Evolutionary conservation across 2,888 invertebrate genomes (phyloP).

Genomic region (Nephrocerus scutellatus): DNA sequence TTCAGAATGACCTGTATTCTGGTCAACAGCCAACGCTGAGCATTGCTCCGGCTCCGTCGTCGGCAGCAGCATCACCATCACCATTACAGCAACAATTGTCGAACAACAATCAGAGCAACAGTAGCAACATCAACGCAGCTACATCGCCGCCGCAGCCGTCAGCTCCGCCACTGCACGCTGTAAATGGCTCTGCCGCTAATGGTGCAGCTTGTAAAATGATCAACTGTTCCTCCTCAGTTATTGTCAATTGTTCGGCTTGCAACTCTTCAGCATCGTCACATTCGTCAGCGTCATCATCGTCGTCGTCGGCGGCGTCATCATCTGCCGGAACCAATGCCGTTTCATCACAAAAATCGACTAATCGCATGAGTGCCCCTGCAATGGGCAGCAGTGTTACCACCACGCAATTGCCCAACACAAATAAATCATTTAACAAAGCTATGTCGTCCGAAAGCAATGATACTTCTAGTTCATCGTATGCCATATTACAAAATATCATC

Average conservation of each 20-base stretch:
- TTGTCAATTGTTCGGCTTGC: too few species aligned
- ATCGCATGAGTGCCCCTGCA: constrained; percentile 46
- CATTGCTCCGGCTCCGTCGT: constrained; percentile 7
- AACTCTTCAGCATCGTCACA: too few species aligned
- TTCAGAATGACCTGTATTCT: constrained; percentile 45
- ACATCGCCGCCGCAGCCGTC: constrained; percentile 32
- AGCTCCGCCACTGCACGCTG: constrained; percentile 37
- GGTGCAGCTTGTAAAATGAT: background rate
- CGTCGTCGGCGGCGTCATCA: constrained; percentile 16
- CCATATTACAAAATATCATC: constrained; percentile 37
- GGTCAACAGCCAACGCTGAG: constrained; percentile 34
- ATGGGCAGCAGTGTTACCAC: constrained; percentile 34
- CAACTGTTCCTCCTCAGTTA: background rate
- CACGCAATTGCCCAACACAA: constrained; percentile 29
- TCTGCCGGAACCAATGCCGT: constrained; percentile 16
- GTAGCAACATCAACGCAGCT: constrained; percentile 17
- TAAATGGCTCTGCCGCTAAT: constrained; percentile 22
- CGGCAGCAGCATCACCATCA: constrained; percentile 35
- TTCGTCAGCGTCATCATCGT: constrained; percentile 13
- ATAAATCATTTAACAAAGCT: constrained; percentile 26
- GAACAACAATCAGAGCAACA: constrained; percentile 24
- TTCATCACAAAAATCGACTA: constrained; percentile 37
- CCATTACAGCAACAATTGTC: constrained; percentile 20
- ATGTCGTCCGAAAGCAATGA: constrained; percentile 35
- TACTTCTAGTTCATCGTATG: constrained; percentile 36